These are phyloP conservation scores for Netelia fuscicornis DNA, from an alignment of 2,888 invertebrate genomes.

Conservation along the genomic window DNA sequence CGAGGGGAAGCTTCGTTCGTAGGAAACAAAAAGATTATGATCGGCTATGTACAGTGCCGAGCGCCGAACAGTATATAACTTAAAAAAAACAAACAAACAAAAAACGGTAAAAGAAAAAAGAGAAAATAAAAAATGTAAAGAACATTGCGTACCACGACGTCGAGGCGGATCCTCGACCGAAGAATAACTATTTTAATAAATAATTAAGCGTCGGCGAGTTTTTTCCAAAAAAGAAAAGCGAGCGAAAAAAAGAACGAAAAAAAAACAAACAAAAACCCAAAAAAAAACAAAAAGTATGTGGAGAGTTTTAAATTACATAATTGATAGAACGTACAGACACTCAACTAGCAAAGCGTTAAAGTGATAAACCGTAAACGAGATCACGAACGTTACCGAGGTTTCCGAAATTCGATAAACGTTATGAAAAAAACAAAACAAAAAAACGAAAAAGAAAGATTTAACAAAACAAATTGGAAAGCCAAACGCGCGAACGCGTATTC, in stretches of 20 bases:
- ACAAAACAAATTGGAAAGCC: too few relatives aligned
- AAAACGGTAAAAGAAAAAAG: not conserved
- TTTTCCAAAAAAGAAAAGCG: constrained; percentile 28
- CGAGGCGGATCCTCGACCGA: constrained; percentile 26
- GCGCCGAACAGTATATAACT: constrained; percentile 22
- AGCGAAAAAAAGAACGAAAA: not conserved
- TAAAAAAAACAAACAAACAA: not conserved
- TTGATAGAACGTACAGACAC: constrained; percentile 76
- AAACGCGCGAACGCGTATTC: too few relatives aligned
- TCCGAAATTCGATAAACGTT: constrained; percentile 74
- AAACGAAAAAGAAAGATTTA: not conserved
- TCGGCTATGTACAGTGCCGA: not conserved
- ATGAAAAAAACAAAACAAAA: constrained; percentile 52
- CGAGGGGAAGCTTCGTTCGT: not conserved
- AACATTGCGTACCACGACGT: constrained; percentile 6
- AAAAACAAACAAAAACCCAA: not conserved
- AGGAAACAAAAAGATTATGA: not conserved
- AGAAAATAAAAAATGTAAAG: not conserved
- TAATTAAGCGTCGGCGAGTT: constrained; percentile 40
- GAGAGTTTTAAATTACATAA: constrained; percentile 63
- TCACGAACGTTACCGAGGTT: constrained; percentile 75
- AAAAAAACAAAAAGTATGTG: not conserved
- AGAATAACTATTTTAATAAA: constrained; percentile 64
- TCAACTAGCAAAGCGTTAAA: constrained; percentile 84
- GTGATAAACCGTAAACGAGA: constrained; percentile 83